Evolutionary conservation across 1,140 invertebrate genomes (phyloP), one percentile per base, ranked within the genome.

Genomic region (Cataglyphis hispanica): DNA sequence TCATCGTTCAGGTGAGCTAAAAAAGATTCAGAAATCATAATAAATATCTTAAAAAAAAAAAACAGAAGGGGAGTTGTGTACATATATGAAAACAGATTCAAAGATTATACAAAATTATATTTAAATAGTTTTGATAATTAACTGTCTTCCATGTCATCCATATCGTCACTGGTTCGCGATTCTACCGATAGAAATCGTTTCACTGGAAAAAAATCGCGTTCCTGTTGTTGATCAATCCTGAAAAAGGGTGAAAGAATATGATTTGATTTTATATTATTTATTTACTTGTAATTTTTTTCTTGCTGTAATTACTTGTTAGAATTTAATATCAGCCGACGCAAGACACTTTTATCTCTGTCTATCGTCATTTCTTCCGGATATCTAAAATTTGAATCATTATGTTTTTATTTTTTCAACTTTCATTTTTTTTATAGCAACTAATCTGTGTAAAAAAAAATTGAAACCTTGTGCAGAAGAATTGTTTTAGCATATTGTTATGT

Each of bases 81-180:
- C 4, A 4, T 50, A 43, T 75, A 16, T 8, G 31, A 76, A 76
- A 25, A 69, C 1, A 70, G 16, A 8, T 58, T 58, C 8, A 25
- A 69, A 3, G 27, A 40, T 8, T 63, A 27, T 63, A 34, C 6
- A 27, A 37, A 58, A 37, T 2, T 4, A 66, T 50, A 13, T 63
- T 13, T 22, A 8, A 16, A 60, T 70, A 58, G 43, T 43, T 40
- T 69, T 1, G 0, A 53, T 69, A 27, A 92, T 89, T 92, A 69
- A 91, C 88, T 93, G 22, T 94, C 94, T 61, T 95, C 94, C 31
- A 95, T 94, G 37, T 96, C 95, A 31, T 93, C 92, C 37, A 92
- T 89, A 25, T 96, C 94, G 50, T 96, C 95, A 64, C 93, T 95
- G 11, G 88, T 90, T 34, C 81, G 93, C 4, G 95, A 95, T 46